A percentile compares a stretch with the other conserved stretches of the same genome.
phyloP scores from a whole-genome alignment of 2,113 vertebrate genomes.

The Dipodomys spectabilis region DNA sequence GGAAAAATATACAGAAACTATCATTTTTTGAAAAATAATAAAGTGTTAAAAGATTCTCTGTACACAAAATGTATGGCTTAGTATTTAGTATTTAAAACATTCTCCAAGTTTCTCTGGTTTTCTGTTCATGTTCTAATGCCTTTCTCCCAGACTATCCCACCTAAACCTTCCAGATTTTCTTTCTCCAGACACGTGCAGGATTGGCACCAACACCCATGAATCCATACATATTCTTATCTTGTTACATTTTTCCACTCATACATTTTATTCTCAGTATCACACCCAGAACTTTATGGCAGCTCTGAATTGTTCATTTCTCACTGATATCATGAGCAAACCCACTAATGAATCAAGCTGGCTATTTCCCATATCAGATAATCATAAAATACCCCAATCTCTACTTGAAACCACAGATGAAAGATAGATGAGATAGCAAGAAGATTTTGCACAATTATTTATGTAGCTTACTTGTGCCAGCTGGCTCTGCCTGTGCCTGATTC shows the following conservation, averaged over 20 bases:
- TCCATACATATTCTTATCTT: neutral
- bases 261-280: neutral
- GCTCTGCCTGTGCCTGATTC: neutral
- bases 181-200: neutral
- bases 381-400: neutral
- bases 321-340: neutral
- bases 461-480: neutral
- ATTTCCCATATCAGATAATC: neutral
- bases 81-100: slow-evolving; percentile 2
- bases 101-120: neutral
- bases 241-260: neutral
- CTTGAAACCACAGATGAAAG: no score
- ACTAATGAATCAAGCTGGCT: neutral
- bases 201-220: neutral
- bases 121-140: neutral
- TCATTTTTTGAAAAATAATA: neutral
- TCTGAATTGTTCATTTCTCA: neutral
- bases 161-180: neutral
- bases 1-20: neutral
- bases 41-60: neutral
- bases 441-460: neutral
- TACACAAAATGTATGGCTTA: slow-evolving; percentile 14
- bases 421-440: neutral
- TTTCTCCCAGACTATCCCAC: neutral
- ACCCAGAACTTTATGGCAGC: neutral